Base-by-base conservation (phyloP, 2,888 invertebrate species). In the Leptinotarsa haldemani region DNA sequence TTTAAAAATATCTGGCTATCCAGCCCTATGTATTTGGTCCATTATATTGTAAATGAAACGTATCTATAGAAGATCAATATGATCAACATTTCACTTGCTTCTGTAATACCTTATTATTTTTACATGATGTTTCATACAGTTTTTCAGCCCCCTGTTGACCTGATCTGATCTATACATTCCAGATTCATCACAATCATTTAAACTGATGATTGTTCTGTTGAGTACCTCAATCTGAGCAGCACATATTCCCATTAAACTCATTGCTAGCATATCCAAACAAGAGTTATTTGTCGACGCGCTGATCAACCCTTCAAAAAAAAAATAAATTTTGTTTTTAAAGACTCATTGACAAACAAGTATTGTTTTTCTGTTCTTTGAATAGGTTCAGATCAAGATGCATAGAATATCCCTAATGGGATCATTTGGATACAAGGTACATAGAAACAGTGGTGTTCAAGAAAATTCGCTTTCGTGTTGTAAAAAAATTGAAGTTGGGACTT, bases 191-290 rank as follows among this genome's bases (percentile, higher is more conserved):
- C 77, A 75, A 50, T 53, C 18, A 16, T 18, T 22, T 56, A 67
- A 30, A 53, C 53, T 25, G 3, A 66, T 64, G 61, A 83, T 77
- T 61, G 79, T 80, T 16, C 73, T 67, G 30, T 78, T 79, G n/a
- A 83, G 70, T 71, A 84, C 81, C 30, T 78, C 77, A 71, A 83
- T 80, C 66, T 83, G 81, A 16, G 81, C 80, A n/a, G 79, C 74
- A 22, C 78, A 81, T 22, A 81, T 76, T 13, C 79, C 78, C 79
- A 83, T 81, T 30, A 82, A 78, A 64, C 80, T 77, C n/a, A 78
- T 77, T 16, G 80, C 79, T 52, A 83, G 66, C 16, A 80, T 76
- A 76, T 84, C 84, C 67, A 84, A 78, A 64, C 81, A 80, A 13
- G 81, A 77, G 64, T 82, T 77, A 56, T 68, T 75, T n/a, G 65